phyloP scores from a whole-genome alignment of 92 coral and sea anemone genomes.

The Ricordea florida region DNA sequence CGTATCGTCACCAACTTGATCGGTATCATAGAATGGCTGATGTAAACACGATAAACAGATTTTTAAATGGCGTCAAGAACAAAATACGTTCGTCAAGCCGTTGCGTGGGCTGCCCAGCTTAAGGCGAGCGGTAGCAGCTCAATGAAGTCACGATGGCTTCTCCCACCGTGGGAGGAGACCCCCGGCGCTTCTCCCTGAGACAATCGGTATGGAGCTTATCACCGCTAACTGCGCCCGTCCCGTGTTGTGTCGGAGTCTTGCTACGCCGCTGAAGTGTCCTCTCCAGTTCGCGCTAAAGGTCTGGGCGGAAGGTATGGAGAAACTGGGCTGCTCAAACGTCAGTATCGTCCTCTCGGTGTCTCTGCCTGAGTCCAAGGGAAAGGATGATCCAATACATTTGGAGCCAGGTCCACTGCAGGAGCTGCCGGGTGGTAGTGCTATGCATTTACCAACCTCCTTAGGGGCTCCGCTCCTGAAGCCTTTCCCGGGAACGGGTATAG shows the following conservation, averaged over 20 bases:
- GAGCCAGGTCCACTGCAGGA: not conserved
- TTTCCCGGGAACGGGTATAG: too few relatives aligned
- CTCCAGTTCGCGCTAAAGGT: not conserved
- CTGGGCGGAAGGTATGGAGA: conserved; percentile 1
- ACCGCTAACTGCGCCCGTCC: not conserved
- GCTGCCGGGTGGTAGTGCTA: too few relatives aligned
- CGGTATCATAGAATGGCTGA: too few relatives aligned
- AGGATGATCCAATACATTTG: not conserved
- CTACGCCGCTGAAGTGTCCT: not conserved
- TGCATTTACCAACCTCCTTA: not conserved
- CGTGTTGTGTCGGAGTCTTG: not conserved
- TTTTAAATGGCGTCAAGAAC: too few relatives aligned
- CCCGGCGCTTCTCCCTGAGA: not conserved
- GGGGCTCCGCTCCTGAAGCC: not conserved
- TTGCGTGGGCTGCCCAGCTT: too few relatives aligned
- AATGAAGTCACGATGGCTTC: too few relatives aligned
- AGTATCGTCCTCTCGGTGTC: not conserved
- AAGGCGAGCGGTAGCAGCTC: too few relatives aligned
- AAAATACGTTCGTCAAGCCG: too few relatives aligned
- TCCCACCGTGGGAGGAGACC: not conserved
- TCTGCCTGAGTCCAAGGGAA: not conserved
- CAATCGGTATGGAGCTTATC: not conserved
- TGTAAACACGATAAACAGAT: too few relatives aligned
- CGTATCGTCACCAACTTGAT: too few relatives aligned
- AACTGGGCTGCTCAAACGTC: not conserved